Evolutionary conservation across 2,888 invertebrate species (phyloP).

Genomic region (Perdita meconis): DNA sequence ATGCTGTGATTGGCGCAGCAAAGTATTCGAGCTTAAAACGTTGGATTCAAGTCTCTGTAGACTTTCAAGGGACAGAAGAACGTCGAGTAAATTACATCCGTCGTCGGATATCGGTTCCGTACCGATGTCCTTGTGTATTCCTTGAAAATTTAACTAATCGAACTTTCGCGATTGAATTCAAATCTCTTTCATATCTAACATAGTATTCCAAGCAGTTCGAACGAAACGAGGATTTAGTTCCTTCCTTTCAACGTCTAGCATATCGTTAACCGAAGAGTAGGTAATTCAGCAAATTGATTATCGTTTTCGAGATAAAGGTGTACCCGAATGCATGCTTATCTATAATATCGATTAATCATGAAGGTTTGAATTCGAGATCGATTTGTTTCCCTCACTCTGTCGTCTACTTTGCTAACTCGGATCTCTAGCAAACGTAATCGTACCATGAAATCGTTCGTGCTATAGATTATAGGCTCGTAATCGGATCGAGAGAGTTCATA

Average conservation of each 20-base stretch:
- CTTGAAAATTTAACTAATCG: neutral
- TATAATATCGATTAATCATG: constrained; percentile 14
- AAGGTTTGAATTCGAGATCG: constrained; percentile 18
- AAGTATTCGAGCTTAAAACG: constrained; percentile 33
- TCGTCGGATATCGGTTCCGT: too few species aligned
- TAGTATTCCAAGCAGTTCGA: neutral
- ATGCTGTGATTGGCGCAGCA: constrained; percentile 11
- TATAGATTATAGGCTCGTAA: constrained; percentile 29
- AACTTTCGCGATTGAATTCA: neutral
- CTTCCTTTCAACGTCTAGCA: neutral
- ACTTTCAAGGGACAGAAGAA: neutral
- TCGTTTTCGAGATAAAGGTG: constrained; percentile 12
- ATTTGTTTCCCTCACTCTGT: constrained; percentile 11
- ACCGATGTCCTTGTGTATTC: neutral
- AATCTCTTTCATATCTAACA: neutral
- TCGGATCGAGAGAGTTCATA: constrained; percentile 54
- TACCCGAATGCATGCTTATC: constrained; percentile 13
- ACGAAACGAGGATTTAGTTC: neutral
- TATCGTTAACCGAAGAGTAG: constrained; percentile 4
- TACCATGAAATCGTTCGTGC: constrained; percentile 28
- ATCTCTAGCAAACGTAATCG: constrained; percentile 10
- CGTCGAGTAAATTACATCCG: neutral
- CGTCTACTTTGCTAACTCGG: constrained; percentile 8
- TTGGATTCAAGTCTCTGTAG: neutral
- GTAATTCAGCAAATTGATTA: neutral